Evolutionary conservation across 2,113 vertebrate species (phyloP).

Genomic region (Atherinomorus stipes): DNA sequence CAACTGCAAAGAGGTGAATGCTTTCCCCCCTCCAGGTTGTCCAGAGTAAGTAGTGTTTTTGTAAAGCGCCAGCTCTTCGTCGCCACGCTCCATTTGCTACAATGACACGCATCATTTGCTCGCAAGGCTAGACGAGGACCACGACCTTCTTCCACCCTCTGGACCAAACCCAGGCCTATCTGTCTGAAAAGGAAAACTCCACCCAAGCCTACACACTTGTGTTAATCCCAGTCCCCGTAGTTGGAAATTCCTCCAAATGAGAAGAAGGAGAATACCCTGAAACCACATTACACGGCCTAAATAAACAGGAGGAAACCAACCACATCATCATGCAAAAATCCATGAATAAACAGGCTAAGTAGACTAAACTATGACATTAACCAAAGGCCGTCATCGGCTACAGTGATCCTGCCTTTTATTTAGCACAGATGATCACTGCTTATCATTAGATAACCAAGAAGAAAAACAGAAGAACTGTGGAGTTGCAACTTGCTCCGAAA

Average conservation of each 20-base stretch:
- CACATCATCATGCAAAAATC: conserved; percentile 33
- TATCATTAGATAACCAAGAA: background rate
- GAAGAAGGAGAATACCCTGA: conserved; percentile 4
- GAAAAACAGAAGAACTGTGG: background rate
- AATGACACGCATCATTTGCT: conserved; percentile 69
- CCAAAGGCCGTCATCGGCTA: conserved; percentile 1
- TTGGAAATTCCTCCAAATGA: conserved; percentile 11
- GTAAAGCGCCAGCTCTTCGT: conserved; percentile 63
- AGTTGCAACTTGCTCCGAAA: conserved; percentile 9
- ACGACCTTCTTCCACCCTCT: conserved; percentile 28
- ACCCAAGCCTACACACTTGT: background rate
- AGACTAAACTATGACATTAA: conserved; percentile 34
- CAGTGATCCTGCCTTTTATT: conserved; percentile 3
- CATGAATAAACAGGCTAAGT: conserved; percentile 31
- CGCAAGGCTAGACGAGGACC: conserved; percentile 41
- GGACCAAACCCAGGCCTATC: conserved; percentile 22
- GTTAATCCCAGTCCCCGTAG: conserved; percentile 36
- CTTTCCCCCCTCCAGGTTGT: conserved; percentile 9
- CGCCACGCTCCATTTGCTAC: conserved; percentile 72
- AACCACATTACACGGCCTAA: conserved; percentile 16
- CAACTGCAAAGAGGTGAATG: background rate
- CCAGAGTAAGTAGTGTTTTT: conserved; percentile 40
- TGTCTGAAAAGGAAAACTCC: conserved; percentile 13
- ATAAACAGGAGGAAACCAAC: conserved; percentile 12
- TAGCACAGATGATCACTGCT: background rate